Evolutionary conservation across 2,797 vertebrate genomes (phyloP).

Genomic region (Antennarius maculatus): DNA sequence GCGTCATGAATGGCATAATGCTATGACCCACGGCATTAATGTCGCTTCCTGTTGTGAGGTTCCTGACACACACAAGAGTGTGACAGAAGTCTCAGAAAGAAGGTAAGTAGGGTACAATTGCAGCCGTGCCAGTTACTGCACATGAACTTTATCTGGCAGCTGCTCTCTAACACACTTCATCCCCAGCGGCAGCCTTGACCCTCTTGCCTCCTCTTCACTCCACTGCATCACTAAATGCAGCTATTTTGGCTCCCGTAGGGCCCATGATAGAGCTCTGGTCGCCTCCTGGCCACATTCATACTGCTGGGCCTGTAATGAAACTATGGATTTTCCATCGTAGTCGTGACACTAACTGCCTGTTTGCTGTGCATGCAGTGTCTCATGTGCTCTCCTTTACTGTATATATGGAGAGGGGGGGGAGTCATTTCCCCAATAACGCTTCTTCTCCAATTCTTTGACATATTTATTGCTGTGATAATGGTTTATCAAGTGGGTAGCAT

Average conservation of each 20-base stretch:
- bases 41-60: conserved; percentile 32
- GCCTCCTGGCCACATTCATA: conserved; percentile 71
- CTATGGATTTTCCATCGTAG: conserved; percentile 80
- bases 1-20: conserved; percentile 27
- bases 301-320: conserved; percentile 80
- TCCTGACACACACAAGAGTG: conserved; percentile 23
- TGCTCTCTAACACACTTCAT: conserved; percentile 59
- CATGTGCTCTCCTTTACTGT: conserved; percentile 43
- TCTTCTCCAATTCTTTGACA: conserved; percentile 44
- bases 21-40: conserved; percentile 24
- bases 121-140: conserved; percentile 40
- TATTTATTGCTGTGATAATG: conserved; percentile 25
- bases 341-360: conserved; percentile 74
- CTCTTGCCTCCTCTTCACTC: conserved; percentile 68
- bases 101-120: conserved; percentile 35
- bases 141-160: conserved; percentile 59
- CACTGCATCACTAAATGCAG: conserved; percentile 73
- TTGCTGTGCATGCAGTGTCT: conserved; percentile 64
- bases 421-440: conserved; percentile 17
- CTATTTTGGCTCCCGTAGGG: conserved; percentile 78
- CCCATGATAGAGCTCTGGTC: conserved; percentile 71
- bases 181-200: conserved; percentile 77
- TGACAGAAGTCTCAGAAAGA: conserved; percentile 23
- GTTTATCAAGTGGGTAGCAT: conserved; percentile 32
- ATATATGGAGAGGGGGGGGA: conserved; percentile 18